Evolutionary conservation across 1,140 invertebrate species (phyloP).

Genomic region (Trypoxylus dichotomus): DNA sequence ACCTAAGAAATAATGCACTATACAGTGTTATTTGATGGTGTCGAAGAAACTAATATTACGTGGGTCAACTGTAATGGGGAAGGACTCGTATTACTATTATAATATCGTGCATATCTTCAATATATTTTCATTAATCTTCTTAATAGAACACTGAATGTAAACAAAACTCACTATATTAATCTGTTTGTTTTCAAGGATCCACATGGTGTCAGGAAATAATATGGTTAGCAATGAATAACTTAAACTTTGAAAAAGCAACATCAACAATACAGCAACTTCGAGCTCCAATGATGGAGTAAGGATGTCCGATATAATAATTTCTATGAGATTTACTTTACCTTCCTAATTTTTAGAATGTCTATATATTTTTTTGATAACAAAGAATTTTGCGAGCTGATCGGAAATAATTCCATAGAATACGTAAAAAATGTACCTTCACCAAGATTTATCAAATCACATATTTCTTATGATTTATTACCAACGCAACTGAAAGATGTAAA

Average conservation of each 20-base stretch:
- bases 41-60: too few species aligned
- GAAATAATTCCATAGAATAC: constrained; percentile 13
- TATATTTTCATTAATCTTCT: too few species aligned
- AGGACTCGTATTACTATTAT: too few species aligned
- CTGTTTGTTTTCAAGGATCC: constrained; percentile 63
- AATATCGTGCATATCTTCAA: too few species aligned
- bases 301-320: not conserved
- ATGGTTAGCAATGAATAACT: constrained; percentile 79
- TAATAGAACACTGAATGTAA: too few species aligned
- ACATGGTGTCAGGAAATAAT: constrained; percentile 89
- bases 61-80: too few species aligned
- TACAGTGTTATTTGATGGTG: too few species aligned
- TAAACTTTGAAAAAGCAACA: constrained; percentile 75
- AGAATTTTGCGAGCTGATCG: not conserved
- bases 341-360: not conserved
- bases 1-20: too few species aligned
- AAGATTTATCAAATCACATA: constrained; percentile 72
- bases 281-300: constrained; percentile 51
- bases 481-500: constrained; percentile 56
- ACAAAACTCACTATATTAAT: too few species aligned
- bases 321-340: not conserved
- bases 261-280: constrained; percentile 59
- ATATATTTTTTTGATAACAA: not conserved
- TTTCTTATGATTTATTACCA: constrained; percentile 69
- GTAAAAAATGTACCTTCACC: constrained; percentile 48